Evolutionary conservation across 2,113 vertebrate species (phyloP).

Genomic region (Hucho hucho): DNA sequence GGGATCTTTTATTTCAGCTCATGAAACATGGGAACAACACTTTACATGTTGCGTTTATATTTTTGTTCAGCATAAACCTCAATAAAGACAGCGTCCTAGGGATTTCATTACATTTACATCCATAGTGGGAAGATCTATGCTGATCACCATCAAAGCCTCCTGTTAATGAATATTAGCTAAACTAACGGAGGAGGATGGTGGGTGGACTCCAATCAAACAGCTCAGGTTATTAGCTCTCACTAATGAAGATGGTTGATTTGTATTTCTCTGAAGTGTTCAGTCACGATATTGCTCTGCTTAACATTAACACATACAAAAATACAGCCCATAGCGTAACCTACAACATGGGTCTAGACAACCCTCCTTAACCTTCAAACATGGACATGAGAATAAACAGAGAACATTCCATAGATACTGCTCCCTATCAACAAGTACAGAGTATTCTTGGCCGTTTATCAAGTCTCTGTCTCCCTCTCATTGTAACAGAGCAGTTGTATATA

Average conservation of each 20-base stretch:
- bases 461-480: not conserved
- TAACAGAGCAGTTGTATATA: not conserved
- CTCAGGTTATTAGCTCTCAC: slow-evolving; percentile 33
- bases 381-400: not conserved
- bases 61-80: not conserved
- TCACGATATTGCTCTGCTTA: not conserved
- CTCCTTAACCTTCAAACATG: slow-evolving; percentile 10
- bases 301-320: slow-evolving; percentile 4
- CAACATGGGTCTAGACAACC: not conserved
- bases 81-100: not conserved
- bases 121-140: slow-evolving; percentile 32
- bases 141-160: slow-evolving; percentile 20
- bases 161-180: slow-evolving; percentile 42
- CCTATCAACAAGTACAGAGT: slow-evolving; percentile 8
- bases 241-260: slow-evolving; percentile 29
- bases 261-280: slow-evolving; percentile 11
- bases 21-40: too few relatives aligned
- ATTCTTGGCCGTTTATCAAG: slow-evolving; percentile 6
- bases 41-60: too few relatives aligned
- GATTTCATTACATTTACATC: slow-evolving; percentile 29
- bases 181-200: slow-evolving; percentile 26
- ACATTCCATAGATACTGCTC: slow-evolving; percentile 4
- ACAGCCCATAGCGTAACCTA: not conserved
- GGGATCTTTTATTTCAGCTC: too few relatives aligned
- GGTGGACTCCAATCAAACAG: slow-evolving; percentile 24